Evolutionary conservation across 2,113 vertebrate species (phyloP).

Genomic region (Melierax canorus): DNA sequence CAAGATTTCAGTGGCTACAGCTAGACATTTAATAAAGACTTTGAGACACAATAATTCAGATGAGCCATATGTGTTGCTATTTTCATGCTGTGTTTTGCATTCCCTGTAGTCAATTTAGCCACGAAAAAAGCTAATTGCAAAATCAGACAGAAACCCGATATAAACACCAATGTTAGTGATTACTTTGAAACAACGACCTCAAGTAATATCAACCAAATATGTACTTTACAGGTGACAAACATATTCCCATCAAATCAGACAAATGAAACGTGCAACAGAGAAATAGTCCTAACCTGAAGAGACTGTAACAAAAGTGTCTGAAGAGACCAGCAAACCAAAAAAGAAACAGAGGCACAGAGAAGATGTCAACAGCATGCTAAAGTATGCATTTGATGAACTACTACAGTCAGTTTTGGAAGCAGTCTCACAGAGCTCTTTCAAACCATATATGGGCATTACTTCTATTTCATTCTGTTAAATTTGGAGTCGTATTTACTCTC

Average conservation of each 20-base stretch:
- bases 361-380: neutral
- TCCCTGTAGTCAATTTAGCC: neutral
- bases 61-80: neutral
- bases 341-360: neutral
- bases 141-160: neutral
- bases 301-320: neutral
- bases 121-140: neutral
- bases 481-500: neutral
- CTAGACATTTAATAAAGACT: neutral
- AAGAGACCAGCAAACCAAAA: neutral
- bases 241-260: neutral
- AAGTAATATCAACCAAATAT: neutral
- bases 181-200: neutral
- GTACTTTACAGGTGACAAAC: neutral
- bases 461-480: neutral
- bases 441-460: neutral
- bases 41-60: neutral
- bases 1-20: neutral
- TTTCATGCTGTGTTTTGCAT: neutral
- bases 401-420: neutral
- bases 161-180: neutral
- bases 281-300: neutral
- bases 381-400: neutral
- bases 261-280: neutral
- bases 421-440: neutral